Evolutionary conservation across 2,888 invertebrate genomes (phyloP).

Genomic region (Bombylius discolor): DNA sequence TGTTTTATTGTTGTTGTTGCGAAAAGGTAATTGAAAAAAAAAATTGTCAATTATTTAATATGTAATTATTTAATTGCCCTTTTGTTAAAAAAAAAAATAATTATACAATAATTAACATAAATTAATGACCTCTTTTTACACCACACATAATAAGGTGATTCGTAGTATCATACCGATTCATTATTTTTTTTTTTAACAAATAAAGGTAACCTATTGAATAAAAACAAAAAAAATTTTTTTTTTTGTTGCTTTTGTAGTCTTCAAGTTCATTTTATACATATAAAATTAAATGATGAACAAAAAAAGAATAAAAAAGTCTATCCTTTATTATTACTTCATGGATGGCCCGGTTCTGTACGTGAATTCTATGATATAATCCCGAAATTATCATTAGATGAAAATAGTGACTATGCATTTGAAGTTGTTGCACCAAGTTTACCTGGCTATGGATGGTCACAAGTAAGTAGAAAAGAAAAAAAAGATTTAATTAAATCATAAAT

Average conservation of each 20-base stretch:
- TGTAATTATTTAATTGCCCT: too few species aligned
- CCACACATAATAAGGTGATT: too few species aligned
- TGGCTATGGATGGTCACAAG: conserved; percentile 37
- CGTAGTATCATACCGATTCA: too few species aligned
- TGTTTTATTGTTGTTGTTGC: too few species aligned
- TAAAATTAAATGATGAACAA: conserved; percentile 42
- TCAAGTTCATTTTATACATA: conserved; percentile 55
- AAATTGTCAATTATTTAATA: too few species aligned
- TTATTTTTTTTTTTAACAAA: too few species aligned
- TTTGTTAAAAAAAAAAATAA: too few species aligned
- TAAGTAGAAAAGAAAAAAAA: conserved; percentile 8
- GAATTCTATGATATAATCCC: conserved; percentile 73
- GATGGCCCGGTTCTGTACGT: conserved; percentile 81
- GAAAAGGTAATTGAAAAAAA: too few species aligned
- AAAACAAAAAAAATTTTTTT: background rate
- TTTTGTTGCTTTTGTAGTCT: conserved; percentile 18
- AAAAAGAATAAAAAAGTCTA: conserved; percentile 27
- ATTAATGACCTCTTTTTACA: too few species aligned
- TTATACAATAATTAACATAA: too few species aligned
- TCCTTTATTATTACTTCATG: conserved; percentile 52
- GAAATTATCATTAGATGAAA: conserved; percentile 41
- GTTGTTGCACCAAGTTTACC: conserved; percentile 42
- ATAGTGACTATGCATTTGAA: conserved; percentile 45
- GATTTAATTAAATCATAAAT: too few species aligned
- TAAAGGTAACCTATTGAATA: too few species aligned